Base-by-base conservation (phyloP, 2,888 invertebrate species). In the Cinara cedri region DNA sequence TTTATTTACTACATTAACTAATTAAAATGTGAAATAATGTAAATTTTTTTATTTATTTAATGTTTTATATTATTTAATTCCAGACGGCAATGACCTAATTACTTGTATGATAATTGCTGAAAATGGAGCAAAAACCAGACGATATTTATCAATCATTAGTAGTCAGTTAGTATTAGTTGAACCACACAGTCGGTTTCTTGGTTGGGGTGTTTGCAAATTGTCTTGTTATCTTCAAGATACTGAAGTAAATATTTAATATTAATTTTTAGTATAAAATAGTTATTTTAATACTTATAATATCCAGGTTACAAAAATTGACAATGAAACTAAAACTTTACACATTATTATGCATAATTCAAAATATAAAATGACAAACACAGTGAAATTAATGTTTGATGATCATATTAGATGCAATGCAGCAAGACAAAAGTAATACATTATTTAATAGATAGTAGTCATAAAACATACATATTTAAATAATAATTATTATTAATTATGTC, bases 341-440 rank as follows among this genome's bases (percentile, higher is more conserved):
- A 90, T 99, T 74, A 96, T 96, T 0, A 93, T 98, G 49, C 96
- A 97, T 86, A 90, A 93, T 0, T 93, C 95, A 0, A 86, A 96
- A n/a, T 87, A 97, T 11, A 78, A 70, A 78, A 51, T 57, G 4
- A 70, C 78, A 19, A 68, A 78, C 11, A 90, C 93, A 4, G 95
- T 96, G 13, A 96, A 94, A 86, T 98, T 99, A 86, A 90, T 98
- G 81, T 99, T 99, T 86, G 98, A 99, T 85, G 99, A 99, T 87
- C 98, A 98, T 85, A 99, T 99, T 83, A 90, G 98, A 46, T 98
- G 98, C 85, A 97, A 98, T 97, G 98, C 98, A 21, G 98, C 98
- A 34, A 98, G 98, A 85, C 98, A 98, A 86, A 94, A 93, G 93
- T 93, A 85, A 82, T 3, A 51, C n/a, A 14, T 62, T 51, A 1